phyloP scores from a whole-genome alignment of 2,113 vertebrate species.

The Rhagologus leucostigma region DNA sequence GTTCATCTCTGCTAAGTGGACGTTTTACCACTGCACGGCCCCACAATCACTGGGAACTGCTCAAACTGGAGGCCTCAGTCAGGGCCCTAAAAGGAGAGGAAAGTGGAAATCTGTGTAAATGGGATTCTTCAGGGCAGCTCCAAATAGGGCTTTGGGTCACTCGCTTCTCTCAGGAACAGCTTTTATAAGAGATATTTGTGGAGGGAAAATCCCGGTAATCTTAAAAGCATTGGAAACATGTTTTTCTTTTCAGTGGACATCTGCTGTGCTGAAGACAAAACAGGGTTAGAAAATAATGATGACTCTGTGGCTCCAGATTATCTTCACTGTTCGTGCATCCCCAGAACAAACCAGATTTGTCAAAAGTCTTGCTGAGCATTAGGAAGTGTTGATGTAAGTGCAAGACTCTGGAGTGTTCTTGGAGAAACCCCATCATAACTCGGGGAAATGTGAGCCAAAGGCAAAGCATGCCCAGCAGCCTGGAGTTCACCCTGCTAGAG shows the following conservation, averaged over 20 bases:
- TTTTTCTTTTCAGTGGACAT: conserved; percentile 41
- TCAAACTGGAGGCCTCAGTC: neutral
- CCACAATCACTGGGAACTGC: neutral
- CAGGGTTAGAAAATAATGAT: neutral
- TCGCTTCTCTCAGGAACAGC: neutral
- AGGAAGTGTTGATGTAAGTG: neutral
- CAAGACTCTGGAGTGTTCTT: neutral
- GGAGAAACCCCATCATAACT: conserved; percentile 4
- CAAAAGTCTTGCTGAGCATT: conserved; percentile 18
- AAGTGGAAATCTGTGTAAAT: neutral
- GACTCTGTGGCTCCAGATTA: neutral
- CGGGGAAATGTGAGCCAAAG: neutral
- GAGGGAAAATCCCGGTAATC: neutral
- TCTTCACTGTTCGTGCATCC: neutral
- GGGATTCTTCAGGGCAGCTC: neutral
- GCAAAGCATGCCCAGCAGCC: neutral
- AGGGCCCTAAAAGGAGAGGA: neutral
- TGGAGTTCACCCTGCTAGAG: neutral
- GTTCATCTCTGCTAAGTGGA: neutral
- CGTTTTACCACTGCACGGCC: neutral
- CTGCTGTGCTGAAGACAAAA: conserved; percentile 26
- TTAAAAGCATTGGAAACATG: neutral
- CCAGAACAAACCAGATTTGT: neutral
- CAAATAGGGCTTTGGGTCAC: neutral
- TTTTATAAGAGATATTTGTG: neutral